A percentile compares a stretch with the other conserved stretches of the same genome.
Evolutionary conservation across 2,888 invertebrate species (phyloP).

Genomic region (Drosophila algonquin): DNA sequence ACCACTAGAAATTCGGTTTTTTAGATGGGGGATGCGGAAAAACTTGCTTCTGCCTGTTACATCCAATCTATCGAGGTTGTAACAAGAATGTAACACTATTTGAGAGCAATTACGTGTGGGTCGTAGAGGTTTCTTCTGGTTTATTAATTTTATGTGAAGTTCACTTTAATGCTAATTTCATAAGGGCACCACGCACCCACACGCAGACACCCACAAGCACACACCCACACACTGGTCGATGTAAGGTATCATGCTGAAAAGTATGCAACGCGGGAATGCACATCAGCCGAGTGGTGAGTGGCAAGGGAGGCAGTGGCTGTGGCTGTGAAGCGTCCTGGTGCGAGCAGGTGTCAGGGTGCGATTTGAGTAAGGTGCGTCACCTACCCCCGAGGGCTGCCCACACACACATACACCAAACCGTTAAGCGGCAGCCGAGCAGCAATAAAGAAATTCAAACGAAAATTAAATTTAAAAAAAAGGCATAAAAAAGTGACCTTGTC

Average conservation of each 20-base stretch:
- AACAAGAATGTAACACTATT: background rate
- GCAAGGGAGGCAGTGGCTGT: background rate
- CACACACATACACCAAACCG: background rate
- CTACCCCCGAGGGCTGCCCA: conserved; percentile 5
- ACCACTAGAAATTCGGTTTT: background rate
- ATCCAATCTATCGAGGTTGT: background rate
- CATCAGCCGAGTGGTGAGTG: conserved; percentile 14
- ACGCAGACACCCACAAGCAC: background rate
- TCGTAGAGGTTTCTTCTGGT: conserved; percentile 33
- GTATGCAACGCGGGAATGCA: conserved; percentile 42
- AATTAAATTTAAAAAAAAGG: conserved; percentile 15
- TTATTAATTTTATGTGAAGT: conserved; percentile 29
- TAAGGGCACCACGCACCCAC: background rate
- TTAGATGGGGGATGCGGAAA: background rate
- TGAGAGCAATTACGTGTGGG: background rate
- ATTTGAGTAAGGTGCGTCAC: conserved; percentile 16
- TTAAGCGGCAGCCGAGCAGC: conserved; percentile 13
- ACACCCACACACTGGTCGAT: conserved; percentile 3
- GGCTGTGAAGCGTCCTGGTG: background rate
- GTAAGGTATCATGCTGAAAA: conserved; percentile 8
- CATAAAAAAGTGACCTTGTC: background rate
- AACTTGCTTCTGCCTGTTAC: background rate
- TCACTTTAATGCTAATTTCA: conserved; percentile 33
- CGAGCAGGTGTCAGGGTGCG: conserved; percentile 40
- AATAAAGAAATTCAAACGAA: conserved; percentile 9